Evolutionary conservation across 2,113 vertebrate genomes (phyloP), one percentile per base, ranked within the genome.

Genomic region (Petromus typicus): DNA sequence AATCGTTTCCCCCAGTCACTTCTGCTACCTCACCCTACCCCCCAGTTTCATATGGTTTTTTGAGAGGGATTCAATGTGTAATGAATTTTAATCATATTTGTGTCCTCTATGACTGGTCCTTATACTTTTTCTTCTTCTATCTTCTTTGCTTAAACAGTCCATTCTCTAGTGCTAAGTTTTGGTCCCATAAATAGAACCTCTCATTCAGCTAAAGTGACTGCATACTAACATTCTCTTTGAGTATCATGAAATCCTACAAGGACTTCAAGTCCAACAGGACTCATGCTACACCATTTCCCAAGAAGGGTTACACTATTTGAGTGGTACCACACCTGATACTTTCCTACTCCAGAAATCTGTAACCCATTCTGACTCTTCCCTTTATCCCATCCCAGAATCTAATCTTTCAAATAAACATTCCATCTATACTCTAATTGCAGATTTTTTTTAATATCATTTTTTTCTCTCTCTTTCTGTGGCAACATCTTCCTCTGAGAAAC

Each of bases 101-200:
- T 71, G 4, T 23, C 37, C 7, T 16, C 34, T n/a, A 20, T 67
- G 40, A 34, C 37, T 71, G 37, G 37, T 71, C 17, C 3, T 71
- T 40, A 69, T 22, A 69, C 18, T 69, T n/a, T 17, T 8, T n/a
- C 34, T 9, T 71, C 37, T 8, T 71, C 69, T n/a, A 11, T 20
- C n/a, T 71, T 40, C 64, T 69, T 69, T n/a, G 3, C n/a, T 61
- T 83, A 32, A 82, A 30, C 18, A 40, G 16, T 37, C 8, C 23
- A 17, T 30, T 59, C 69, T 45, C 71, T 94, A 25, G 40, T 90
- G 32, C 56, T 95, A 64, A 92, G 40, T 92, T 95, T 59, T 71
- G 78, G 32, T 45, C 13, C 20, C 86, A 20, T 64, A 34, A 45
- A 22, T 27, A 30, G 30, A 51, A 84, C 11, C 13, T 5, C 51